Conservation (phyloP, 2,113 vertebrate species). For the Phylloscopus whistleri region DNA sequence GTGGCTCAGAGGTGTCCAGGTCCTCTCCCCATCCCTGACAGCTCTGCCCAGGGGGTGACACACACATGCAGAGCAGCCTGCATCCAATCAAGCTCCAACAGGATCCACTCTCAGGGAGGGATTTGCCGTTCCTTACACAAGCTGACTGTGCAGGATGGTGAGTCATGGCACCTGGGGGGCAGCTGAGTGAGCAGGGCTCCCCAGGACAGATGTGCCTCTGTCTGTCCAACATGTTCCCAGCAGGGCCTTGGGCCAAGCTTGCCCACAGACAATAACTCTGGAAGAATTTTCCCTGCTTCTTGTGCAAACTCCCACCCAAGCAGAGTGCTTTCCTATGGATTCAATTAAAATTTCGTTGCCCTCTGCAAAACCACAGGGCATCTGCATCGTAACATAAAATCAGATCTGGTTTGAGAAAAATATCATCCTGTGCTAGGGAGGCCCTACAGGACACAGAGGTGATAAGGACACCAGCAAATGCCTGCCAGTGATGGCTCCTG, state of each 20-base stretch:
- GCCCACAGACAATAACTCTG: neutral
- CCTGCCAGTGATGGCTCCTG: neutral
- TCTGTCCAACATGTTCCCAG: neutral
- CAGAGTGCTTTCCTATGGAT: neutral
- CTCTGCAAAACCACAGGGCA: neutral
- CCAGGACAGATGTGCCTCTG: accelerated
- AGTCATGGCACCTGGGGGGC: neutral
- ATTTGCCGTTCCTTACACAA: neutral
- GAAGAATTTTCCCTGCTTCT: neutral
- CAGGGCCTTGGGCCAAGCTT: neutral
- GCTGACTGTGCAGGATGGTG: neutral
- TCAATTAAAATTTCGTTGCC: neutral
- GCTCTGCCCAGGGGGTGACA: neutral
- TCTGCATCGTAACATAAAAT: neutral
- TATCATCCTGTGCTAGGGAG: neutral
- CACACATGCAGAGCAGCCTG: neutral
- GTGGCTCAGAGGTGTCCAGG: accelerated
- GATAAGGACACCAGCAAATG: accelerated
- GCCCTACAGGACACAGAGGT: neutral
- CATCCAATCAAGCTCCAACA: neutral
- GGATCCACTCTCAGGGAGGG: neutral
- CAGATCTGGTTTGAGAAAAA: neutral
- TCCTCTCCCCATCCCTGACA: neutral
- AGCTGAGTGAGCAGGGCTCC: neutral
- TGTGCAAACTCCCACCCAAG: neutral